Conservation (phyloP, 2,797 vertebrate genomes). For the Cetoscarus ocellatus region DNA sequence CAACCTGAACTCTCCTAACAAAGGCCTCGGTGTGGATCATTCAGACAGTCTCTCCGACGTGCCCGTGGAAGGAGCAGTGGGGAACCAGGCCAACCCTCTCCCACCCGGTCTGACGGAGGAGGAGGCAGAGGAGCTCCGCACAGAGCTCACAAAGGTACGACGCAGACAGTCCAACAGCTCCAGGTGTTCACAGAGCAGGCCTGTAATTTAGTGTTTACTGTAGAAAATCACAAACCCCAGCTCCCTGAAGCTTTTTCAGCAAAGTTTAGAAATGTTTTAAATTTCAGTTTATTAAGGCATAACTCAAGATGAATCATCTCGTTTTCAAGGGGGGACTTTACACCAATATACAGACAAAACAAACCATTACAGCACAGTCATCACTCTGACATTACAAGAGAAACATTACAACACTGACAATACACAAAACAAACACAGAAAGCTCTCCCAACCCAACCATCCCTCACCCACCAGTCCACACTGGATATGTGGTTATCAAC, state of each 20-base stretch:
- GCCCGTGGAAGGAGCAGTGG: constrained; percentile 83
- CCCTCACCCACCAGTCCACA: too few relatives aligned
- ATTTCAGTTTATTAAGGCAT: background rate
- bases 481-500: too few relatives aligned
- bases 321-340: too few relatives aligned
- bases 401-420: too few relatives aligned
- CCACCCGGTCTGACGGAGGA: constrained; percentile 89
- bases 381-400: too few relatives aligned
- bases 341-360: too few relatives aligned
- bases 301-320: too few relatives aligned
- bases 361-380: too few relatives aligned
- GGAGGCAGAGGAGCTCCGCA: constrained; percentile 91
- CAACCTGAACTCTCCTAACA: constrained; percentile 99
- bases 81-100: constrained; percentile 59
- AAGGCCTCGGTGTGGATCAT: constrained; percentile 86
- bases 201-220: background rate
- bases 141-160: constrained; percentile 90
- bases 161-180: background rate
- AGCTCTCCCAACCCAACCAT: too few relatives aligned
- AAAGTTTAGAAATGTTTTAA: background rate
- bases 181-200: background rate
- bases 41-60: constrained; percentile 86
- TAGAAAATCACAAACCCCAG: background rate
- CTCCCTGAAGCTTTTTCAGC: background rate
- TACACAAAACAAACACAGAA: too few relatives aligned